Evolutionary conservation across 2,888 invertebrate genomes (phyloP), one percentile per base, ranked within the genome.

Genomic region (Fragum sueziense): DNA sequence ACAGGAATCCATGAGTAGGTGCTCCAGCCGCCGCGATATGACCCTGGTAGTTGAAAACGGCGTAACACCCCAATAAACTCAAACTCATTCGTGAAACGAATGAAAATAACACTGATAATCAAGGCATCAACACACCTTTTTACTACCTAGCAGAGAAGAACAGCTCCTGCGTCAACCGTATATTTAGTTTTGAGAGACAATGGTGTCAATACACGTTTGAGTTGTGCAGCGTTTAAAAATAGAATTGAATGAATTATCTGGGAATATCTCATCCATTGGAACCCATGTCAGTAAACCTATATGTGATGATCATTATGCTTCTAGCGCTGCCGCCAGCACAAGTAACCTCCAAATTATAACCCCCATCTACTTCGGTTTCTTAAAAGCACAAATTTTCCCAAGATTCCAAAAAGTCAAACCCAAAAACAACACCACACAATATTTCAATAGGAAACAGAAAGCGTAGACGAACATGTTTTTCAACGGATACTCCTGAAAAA

Each of bases 401-500:
- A 17, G 69, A 59, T 33, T 37, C 54, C 17, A 62, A 69, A 51
- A 77, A 62, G 34, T 71, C 74, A 17, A 70, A 74, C 33, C 79
- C 62, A 22, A 75, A 71, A 31, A 75, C 74, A 47, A 61, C 74
- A 7, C 33, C 65, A n/a, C 74, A 75, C n/a, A 78, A 78, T 20
- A 41, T 57, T 34, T 67, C 71, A 31, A 31, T 57, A 20, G 25
- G 71, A 33, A 74, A 61, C 59, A 74, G 71, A 41, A 79, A 79
- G 71, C 71, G 69, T n/a, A 70, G 74, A 61, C 74, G 74, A 59
- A 59, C 79, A 4, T 71, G 68, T 59, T 74, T 79, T 31, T 68
- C 74, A 25, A 70, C 74, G 2, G 68, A 79, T 47, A 79, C 79
- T 34, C 79, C 79, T 1, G 79, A 71, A 71, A 79, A 68, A 74